These are phyloP conservation scores for Drosophila mayri DNA, from an alignment of 1,140 invertebrate genomes.

Conservation along the genomic window DNA sequence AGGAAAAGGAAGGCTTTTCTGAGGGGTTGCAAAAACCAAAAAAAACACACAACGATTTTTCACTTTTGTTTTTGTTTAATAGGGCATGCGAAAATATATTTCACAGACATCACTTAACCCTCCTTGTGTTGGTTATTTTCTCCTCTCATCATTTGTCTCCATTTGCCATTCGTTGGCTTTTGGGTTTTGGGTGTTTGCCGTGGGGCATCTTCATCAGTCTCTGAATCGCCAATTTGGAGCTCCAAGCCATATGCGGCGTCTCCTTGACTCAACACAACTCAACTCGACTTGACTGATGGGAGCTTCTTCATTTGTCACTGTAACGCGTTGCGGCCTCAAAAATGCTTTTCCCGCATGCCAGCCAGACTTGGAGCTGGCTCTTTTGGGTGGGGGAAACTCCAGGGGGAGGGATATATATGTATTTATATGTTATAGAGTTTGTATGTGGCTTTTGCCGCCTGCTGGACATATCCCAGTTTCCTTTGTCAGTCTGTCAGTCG, in stretches of 20 bases:
- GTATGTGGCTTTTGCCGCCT: constrained; percentile 7
- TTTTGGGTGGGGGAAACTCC: neutral
- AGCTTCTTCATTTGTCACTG: constrained; percentile 78
- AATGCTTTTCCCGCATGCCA: constrained; percentile 61
- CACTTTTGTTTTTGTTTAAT: constrained; percentile 80
- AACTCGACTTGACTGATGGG: constrained; percentile 27
- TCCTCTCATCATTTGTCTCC: constrained; percentile 77
- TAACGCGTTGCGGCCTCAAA: constrained; percentile 58
- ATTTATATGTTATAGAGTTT: neutral
- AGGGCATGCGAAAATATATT: constrained; percentile 76
- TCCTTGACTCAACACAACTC: constrained; percentile 18
- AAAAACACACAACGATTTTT: constrained; percentile 57
- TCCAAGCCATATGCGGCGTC: constrained; percentile 1
- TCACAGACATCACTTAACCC: constrained; percentile 43
- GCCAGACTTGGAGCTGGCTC: constrained; percentile 27
- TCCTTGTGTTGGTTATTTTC: constrained; percentile 6
- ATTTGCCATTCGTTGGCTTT: constrained; percentile 46
- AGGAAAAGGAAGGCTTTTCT: constrained; percentile 67
- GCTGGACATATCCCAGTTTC: constrained; percentile 42
- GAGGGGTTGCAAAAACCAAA: constrained; percentile 34
- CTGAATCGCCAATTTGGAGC: constrained; percentile 30
- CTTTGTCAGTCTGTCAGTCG: constrained; percentile 30
- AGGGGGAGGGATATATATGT: neutral
- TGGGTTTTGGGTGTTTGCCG: constrained; percentile 61
- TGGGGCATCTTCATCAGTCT: constrained; percentile 56